Base-by-base conservation (phyloP, 2,888 invertebrate genomes). In the Autographa pulchrina region DNA sequence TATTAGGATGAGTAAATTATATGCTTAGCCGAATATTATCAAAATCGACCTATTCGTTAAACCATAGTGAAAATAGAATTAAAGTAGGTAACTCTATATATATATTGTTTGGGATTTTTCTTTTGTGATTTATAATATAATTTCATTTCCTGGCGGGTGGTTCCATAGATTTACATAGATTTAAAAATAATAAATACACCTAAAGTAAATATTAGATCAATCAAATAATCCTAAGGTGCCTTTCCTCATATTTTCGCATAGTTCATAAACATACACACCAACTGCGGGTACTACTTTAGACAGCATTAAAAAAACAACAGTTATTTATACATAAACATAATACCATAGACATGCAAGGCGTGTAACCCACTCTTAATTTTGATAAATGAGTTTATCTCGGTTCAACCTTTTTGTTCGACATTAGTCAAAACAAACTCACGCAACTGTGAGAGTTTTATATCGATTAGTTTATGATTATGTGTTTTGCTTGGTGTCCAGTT, bases 331-430 rank as follows among this genome's bases (percentile, higher is more conserved):
- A 25, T 25, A 25, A 68, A 77, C 74, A 72, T 72, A 77, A 79
- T 83, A 79, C 79, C 77, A 74, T 70, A 76, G 72, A 78, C 78
- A 69, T 72, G 65, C 77, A 79, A 81, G 83, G 88, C 89, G 88
- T 88, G 81, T 87, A 86, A 86, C 84, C 84, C 70, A 80, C 82
- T 86, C 83, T 87, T 93, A 89, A 91, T 92, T 90, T 90, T 92
- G 92, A 93, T 92, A 85, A 88, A 92, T 91, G 87, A 88, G 78
- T 82, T 84, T 74, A 85, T 84, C 72, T 74, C 74, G 70, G 62
- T 68, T 77, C 62, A 43, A 65, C 63, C 43, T 75, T 78, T 72
- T 76, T 74, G 63, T 71, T 63, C 54, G 48, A 48, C 56, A 65
- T 72, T 58, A 62, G 65, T 68, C 70, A 82, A 75, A 78, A 74